Evolutionary conservation across 2,888 invertebrate species (phyloP).

Genomic region (Rhagium mordax): DNA sequence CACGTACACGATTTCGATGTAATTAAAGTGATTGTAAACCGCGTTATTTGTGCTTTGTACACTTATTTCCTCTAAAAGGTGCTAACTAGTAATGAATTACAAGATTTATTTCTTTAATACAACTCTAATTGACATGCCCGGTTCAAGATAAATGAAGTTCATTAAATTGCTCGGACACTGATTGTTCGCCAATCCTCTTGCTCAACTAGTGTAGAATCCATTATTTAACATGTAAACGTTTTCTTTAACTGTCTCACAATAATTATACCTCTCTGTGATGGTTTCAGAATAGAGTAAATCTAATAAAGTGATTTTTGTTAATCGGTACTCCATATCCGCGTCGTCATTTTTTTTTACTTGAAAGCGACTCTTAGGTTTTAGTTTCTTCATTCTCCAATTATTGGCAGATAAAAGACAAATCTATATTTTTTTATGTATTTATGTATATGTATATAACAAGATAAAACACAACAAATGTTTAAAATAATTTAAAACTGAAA

Average conservation of each 20-base stretch:
- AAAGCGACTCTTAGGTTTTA: too few species aligned
- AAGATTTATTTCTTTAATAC: slow-evolving; percentile 37
- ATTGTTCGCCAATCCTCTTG: slow-evolving; percentile 17
- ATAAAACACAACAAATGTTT: too few species aligned
- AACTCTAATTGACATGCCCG: slow-evolving; percentile 43
- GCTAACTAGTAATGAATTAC: slow-evolving; percentile 44
- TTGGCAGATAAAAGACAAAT: too few species aligned
- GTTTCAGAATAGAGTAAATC: too few species aligned
- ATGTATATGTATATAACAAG: too few species aligned
- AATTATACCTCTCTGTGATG: too few species aligned
- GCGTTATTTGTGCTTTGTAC: slow-evolving; percentile 42
- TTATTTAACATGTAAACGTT: not conserved
- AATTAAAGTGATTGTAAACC: slow-evolving; percentile 45
- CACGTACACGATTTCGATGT: slow-evolving; percentile 39
- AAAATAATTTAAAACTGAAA: too few species aligned
- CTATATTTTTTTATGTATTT: too few species aligned
- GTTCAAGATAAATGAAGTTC: slow-evolving; percentile 34
- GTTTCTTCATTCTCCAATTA: too few species aligned
- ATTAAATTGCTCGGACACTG: slow-evolving; percentile 27
- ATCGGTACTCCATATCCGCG: too few species aligned
- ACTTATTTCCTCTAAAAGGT: slow-evolving; percentile 43
- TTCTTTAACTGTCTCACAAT: not conserved
- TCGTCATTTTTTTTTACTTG: too few species aligned
- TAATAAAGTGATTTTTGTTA: too few species aligned
- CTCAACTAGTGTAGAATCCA: slow-evolving; percentile 4